Base-by-base conservation (phyloP, 2,797 vertebrate species). In the Choloepus didactylus region DNA sequence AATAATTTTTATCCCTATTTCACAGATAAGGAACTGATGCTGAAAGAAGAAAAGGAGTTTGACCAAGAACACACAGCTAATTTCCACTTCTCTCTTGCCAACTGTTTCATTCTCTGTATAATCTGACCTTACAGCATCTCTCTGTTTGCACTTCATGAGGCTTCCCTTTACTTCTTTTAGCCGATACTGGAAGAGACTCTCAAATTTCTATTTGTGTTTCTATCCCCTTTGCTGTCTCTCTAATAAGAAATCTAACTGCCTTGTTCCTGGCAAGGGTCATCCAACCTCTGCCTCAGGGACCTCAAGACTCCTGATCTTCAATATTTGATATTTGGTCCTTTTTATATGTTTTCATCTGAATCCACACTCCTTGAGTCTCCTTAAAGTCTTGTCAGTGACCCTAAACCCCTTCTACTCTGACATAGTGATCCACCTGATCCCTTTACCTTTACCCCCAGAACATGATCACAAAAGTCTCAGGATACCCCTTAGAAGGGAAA, bases 1-100 rank as follows among this genome's bases (percentile, higher is more conserved):
- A 93, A 85, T 27, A 83, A 87, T 77, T 72, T 41, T 14, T 70
- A 84, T 66, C 31, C 38, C 31, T 85, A 18, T 81, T 89, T 95
- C 72, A 69, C 54, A 88, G 59, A 82, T n/a, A 18, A 96, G 49
- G 67, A 92, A 66, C 11, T 38, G 46, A 70, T 38, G 2, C 59
- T 91, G 18, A 16, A 85, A 60, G 66, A 79, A 84, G 19, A 86
- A 70, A 70, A 83, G 29, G 84, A 18, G 9, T n/a, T 72, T 9
- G 29, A 51, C 59, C 23, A 77, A 91, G 73, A 89, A 54, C n/a
- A 67, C 27, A 6, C 2, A 25, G 31, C 9, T 70, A 29, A 41
- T 82, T 86, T 67, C 80, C 12, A 49, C 46, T 66, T 79, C 27
- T 25, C 21, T 85, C 60, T n/a, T 29, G 19, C 15, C 38, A 88